phyloP scores from a whole-genome alignment of 1,140 invertebrate species.

The Brachionus koreanus region DNA sequence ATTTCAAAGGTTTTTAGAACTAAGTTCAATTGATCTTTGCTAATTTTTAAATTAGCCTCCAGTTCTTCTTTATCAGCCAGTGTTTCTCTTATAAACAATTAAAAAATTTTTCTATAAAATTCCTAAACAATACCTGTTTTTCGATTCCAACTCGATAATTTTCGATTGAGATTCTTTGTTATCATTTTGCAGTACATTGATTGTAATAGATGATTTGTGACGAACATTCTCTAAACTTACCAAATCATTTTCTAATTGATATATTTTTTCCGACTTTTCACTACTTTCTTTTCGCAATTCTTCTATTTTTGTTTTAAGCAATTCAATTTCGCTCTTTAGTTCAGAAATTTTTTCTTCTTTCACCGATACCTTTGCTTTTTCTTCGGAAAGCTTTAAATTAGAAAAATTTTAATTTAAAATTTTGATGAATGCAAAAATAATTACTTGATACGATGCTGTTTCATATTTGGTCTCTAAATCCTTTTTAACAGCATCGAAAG shows the following conservation, averaged over 20 bases:
- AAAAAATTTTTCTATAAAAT: neutral
- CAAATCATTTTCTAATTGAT: constrained; percentile 51
- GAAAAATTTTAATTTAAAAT: constrained; percentile 6
- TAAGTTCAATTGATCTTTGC: constrained; percentile 49
- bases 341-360: constrained; percentile 54
- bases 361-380: constrained; percentile 49
- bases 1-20: constrained; percentile 48
- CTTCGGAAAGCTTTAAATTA: constrained; percentile 49
- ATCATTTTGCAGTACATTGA: constrained; percentile 52
- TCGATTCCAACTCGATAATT: constrained; percentile 54
- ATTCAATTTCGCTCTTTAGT: constrained; percentile 50
- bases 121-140: constrained; percentile 48
- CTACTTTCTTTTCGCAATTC: constrained; percentile 48
- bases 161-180: constrained; percentile 51
- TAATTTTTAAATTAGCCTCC: constrained; percentile 46
- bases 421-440: neutral
- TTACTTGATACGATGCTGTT: neutral
- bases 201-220: constrained; percentile 52
- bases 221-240: constrained; percentile 51
- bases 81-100: neutral
- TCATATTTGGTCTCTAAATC: constrained; percentile 18
- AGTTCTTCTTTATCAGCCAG: constrained; percentile 43
- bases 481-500: constrained; percentile 3
- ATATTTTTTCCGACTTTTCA: constrained; percentile 49
- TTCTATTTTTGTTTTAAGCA: constrained; percentile 50